phyloP scores from a whole-genome alignment of 2,113 vertebrate genomes.

The Barbus barbus region DNA sequence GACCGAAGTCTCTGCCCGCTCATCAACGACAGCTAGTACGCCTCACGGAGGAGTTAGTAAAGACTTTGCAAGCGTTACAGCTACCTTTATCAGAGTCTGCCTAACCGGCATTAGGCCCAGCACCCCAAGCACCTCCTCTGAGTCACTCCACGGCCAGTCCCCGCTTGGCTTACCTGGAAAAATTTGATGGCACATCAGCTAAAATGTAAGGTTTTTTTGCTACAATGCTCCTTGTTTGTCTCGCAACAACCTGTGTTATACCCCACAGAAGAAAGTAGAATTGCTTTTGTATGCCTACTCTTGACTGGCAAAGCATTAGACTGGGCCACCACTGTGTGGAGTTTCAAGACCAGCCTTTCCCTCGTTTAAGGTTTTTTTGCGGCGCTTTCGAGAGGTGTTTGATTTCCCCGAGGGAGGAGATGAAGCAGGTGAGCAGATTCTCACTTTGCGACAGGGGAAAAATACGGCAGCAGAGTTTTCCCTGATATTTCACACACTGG shows the following conservation, averaged over 20 bases:
- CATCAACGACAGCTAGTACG: background rate
- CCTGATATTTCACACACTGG: background rate
- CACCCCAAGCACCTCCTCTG: background rate
- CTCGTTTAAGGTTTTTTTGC: background rate
- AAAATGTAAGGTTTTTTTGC: background rate
- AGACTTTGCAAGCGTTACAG: background rate
- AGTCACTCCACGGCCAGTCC: background rate
- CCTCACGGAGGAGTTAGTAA: background rate
- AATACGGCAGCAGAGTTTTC: background rate
- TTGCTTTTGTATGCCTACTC: background rate
- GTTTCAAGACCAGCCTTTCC: background rate
- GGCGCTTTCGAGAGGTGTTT: background rate
- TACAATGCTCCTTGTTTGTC: background rate
- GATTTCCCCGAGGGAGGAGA: background rate
- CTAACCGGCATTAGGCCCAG: background rate
- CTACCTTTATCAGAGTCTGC: background rate
- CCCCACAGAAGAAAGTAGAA: background rate
- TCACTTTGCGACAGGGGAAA: background rate
- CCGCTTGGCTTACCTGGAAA: background rate
- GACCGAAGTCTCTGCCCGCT: background rate
- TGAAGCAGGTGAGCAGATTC: background rate
- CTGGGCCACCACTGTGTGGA: background rate
- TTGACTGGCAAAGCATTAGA: background rate
- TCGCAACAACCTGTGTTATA: background rate
- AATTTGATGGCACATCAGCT: background rate